Conservation (phyloP, 2,113 vertebrate genomes). For the Coptodon rendalli region DNA sequence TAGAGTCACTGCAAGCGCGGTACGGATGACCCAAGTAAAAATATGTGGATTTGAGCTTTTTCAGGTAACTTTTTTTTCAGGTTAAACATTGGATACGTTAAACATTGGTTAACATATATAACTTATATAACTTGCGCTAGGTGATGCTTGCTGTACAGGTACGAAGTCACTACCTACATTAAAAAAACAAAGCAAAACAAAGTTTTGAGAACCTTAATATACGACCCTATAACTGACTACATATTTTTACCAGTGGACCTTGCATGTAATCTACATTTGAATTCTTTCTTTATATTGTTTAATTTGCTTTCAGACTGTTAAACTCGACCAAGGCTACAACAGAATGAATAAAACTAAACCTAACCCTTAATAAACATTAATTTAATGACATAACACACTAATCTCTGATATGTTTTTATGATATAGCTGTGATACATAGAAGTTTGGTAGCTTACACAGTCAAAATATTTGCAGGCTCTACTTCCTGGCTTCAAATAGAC, state of each 20-base stretch:
- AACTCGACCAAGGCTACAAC: neutral
- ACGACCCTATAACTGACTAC: neutral
- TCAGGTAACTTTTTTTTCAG: neutral
- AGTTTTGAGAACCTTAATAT: neutral
- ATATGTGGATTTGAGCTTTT: neutral
- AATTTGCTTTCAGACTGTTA: neutral
- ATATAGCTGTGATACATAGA: neutral
- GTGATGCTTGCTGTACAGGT: neutral
- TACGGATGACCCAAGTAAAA: neutral
- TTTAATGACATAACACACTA: neutral
- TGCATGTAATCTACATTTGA: neutral
- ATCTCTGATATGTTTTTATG: neutral
- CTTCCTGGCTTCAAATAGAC: neutral
- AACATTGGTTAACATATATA: neutral
- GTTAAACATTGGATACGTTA: neutral
- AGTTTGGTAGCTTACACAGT: neutral
- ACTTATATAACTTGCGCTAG: neutral
- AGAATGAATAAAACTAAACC: neutral
- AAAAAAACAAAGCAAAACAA: neutral
- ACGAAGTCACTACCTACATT: neutral
- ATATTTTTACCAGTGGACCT: neutral
- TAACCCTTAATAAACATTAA: neutral
- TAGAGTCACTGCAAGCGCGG: neutral
- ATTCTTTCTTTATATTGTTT: neutral
- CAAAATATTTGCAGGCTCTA: neutral